A percentile compares a stretch with the other conserved stretches of the same genome.
These are phyloP conservation scores for Pachliopta kotzebuea DNA, from an alignment of 2,888 invertebrate species.

Conservation along the genomic window DNA sequence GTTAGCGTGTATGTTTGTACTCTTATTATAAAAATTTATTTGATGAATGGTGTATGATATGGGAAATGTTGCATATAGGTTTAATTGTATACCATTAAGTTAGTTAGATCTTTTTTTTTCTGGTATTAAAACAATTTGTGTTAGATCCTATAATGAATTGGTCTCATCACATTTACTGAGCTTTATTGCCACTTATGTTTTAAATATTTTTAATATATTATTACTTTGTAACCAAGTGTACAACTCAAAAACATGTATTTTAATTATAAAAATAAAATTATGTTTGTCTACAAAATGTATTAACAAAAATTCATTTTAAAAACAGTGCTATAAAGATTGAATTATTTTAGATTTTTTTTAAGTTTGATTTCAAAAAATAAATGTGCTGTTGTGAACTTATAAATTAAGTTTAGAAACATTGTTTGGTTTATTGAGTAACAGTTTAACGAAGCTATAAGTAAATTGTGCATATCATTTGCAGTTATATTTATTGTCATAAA, in stretches of 20 bases:
- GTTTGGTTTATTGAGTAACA: constrained; percentile 32
- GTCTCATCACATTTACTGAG: constrained; percentile 33
- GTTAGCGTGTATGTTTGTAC: constrained; percentile 62
- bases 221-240: constrained; percentile 36
- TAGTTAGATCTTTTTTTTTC: constrained; percentile 42
- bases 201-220: no score
- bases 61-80: constrained; percentile 39
- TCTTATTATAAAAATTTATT: constrained; percentile 59
- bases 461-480: background rate
- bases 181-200: constrained; percentile 32
- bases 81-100: constrained; percentile 65
- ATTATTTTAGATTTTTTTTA: constrained; percentile 47
- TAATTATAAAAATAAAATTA: constrained; percentile 1
- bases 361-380: constrained; percentile 39
- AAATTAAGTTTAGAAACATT: constrained; percentile 34
- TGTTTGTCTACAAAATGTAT: constrained; percentile 22
- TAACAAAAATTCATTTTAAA: constrained; percentile 31
- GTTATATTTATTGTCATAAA: background rate
- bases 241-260: constrained; percentile 22
- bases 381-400: constrained; percentile 27
- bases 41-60: constrained; percentile 52
- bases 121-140: constrained; percentile 32
- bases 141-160: constrained; percentile 27
- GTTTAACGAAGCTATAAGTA: constrained; percentile 17
- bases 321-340: constrained; percentile 45